Base-by-base conservation (phyloP, 1,140 invertebrate species). In the Drosophila takahashii region DNA sequence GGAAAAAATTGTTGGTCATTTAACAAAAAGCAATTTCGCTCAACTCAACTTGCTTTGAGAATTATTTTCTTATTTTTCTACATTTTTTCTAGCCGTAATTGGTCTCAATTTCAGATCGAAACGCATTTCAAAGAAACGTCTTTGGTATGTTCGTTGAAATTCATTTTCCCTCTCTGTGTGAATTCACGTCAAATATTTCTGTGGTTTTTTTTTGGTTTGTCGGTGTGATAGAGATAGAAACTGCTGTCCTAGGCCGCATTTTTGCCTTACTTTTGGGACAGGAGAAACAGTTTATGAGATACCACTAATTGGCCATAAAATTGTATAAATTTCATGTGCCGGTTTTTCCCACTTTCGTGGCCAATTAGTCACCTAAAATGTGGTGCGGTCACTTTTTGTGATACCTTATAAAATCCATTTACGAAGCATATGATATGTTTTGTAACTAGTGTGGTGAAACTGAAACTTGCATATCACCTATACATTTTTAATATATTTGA, bases 291-390 rank as follows among this genome's bases (percentile, higher is more conserved):
- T 70, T 71, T 71, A 71, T 71, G 51, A 37, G 64, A 70, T 48
- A 34, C 67, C 67, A 71, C 65, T 71, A 71, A 71, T 71, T 71
- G 67, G 67, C 65, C 67, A 71, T 71, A 70, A 71, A 71, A 70
- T 70, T 70, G 41, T 57, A 71, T 71, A 47, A 71, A 71, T 70
- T 70, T 70, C 42, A 57, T 57, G 67, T 48, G 67, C 9, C 15
- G 64, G 67, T 71, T 71, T 70, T 70, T 70, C 65, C 62, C 65
- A 57, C 51, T 71, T 71, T 57, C 34, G 65, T 71, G 51, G 67
- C 41, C 67, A 71, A 70, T 71, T 70, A 71, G 67, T 71, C 67
- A 71, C 67, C 50, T 22, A 57, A 57, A 70, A 70, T 70, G 50
- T 34, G 66, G 34, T 47, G 32, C 5, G 32, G 39, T 70, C 64